Evolutionary conservation across 2,888 invertebrate species (phyloP), one percentile per base, ranked within the genome.

Genomic region (Tenthredo scrophulariae): DNA sequence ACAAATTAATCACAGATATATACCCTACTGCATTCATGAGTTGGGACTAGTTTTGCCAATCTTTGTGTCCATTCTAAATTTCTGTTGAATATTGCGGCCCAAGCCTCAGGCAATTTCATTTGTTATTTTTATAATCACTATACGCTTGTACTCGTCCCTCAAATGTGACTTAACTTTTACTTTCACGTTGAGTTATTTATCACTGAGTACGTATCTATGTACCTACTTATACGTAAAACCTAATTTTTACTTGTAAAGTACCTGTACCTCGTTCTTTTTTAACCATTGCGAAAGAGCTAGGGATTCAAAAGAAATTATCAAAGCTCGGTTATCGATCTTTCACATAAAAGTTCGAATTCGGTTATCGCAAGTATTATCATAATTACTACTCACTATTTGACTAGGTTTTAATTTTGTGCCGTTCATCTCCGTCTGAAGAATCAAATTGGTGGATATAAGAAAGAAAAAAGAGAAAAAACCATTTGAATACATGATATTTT

Each of bases 141-240:
- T 33, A 37, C 79, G 22, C n/a, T n/a, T 43, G 26, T 67, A 43
- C 83, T 83, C 83, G 83, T 83, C 83, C 43, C 67, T 43, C 62
- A 62, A 67, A 83, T 83, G 67, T 67, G 80, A 62, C 62, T 83
- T 37, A 29, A 46, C 67, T 83, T 50, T 83, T 83, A 83, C 83
- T 83, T 83, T 83, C 83, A 83, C 83, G 18, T 46, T 37, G 26
- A 29, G 29, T 80, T 80, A 80, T 62, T 80, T 6, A 54, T n/a
- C 46, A 18, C 13, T 4, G 46, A 13, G 13, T 46, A 37, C 58
- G 58, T 79, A 29, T 15, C 9, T n/a, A 79, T 40, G 7, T 46
- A 54, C 9, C 15, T 13, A 33, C 18, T 15, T 13, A 33, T 33
- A 67, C 9, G 5, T 29, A 7, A 18, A 15, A 18, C 0, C 18